These are phyloP conservation scores for Bombus breviceps DNA, from an alignment of 1,140 invertebrate species.

Conservation along the genomic window DNA sequence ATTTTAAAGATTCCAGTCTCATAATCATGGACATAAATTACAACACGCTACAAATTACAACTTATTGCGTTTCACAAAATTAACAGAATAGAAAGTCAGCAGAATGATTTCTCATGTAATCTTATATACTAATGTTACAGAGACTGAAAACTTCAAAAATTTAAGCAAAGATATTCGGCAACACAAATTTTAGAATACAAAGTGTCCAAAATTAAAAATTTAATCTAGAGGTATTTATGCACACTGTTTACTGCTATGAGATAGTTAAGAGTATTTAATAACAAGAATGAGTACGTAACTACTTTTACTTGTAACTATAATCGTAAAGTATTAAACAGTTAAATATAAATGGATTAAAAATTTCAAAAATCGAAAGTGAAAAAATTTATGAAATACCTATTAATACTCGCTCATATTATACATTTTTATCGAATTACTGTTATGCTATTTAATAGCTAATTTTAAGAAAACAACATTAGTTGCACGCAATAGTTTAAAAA, in stretches of 20 bases:
- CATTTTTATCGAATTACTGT: background rate
- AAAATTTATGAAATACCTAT: slow-evolving; percentile 20
- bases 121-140: background rate
- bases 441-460: slow-evolving; percentile 5
- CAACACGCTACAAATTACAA: background rate
- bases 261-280: slow-evolving; percentile 53
- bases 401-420: slow-evolving; percentile 25
- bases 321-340: slow-evolving; percentile 6
- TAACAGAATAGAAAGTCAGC: background rate
- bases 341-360: slow-evolving; percentile 9
- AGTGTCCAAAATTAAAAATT: slow-evolving; percentile 37
- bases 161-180: slow-evolving; percentile 11
- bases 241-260: slow-evolving; percentile 14
- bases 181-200: slow-evolving; percentile 18
- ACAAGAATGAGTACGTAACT: slow-evolving; percentile 43
- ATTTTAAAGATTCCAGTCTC: slow-evolving; percentile 48
- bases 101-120: background rate
- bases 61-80: background rate
- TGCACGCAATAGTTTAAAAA: slow-evolving; percentile 29
- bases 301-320: slow-evolving; percentile 16
- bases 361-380: slow-evolving; percentile 24
- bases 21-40: slow-evolving; percentile 26
- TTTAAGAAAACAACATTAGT: slow-evolving; percentile 19
- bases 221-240: slow-evolving; percentile 26
- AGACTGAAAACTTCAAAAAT: slow-evolving; percentile 49